These are phyloP conservation scores for Synanthedon formicaeformis DNA, from an alignment of 2,888 invertebrate genomes.

Conservation along the genomic window DNA sequence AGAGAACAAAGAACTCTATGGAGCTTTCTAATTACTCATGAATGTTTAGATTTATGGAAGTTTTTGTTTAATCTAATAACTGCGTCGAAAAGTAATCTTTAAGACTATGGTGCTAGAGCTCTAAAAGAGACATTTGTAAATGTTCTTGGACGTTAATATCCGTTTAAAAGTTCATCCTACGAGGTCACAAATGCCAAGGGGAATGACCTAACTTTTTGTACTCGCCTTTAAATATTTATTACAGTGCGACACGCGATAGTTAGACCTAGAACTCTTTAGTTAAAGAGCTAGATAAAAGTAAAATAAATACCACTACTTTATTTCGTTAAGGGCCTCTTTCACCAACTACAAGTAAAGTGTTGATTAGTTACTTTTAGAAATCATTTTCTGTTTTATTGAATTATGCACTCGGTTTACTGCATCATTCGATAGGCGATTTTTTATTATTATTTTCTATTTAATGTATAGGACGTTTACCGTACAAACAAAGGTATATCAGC, in stretches of 20 bases:
- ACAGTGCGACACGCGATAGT: conserved; percentile 30
- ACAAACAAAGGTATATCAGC: too few species aligned
- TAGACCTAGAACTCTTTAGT: conserved; percentile 17
- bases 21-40: conserved; percentile 49
- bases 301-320: too few species aligned
- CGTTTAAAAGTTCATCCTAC: conserved; percentile 37
- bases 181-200: conserved; percentile 55
- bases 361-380: too few species aligned
- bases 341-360: too few species aligned
- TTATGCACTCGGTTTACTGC: too few species aligned
- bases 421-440: too few species aligned
- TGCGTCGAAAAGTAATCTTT: neutral
- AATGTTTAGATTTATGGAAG: conserved; percentile 32
- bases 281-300: conserved; percentile 9
- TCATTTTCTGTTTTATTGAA: too few species aligned
- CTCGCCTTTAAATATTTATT: conserved; percentile 31
- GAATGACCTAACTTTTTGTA: conserved; percentile 35
- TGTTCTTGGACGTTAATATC: conserved; percentile 6
- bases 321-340: too few species aligned
- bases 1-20: conserved; percentile 41
- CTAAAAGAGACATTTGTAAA: neutral
- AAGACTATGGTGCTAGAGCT: conserved; percentile 4
- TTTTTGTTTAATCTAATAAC: conserved; percentile 11
- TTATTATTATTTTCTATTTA: too few species aligned
- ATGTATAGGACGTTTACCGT: too few species aligned